Base-by-base conservation (phyloP, 2,888 invertebrate genomes). In the Hydroisotoma schaefferi region DNA sequence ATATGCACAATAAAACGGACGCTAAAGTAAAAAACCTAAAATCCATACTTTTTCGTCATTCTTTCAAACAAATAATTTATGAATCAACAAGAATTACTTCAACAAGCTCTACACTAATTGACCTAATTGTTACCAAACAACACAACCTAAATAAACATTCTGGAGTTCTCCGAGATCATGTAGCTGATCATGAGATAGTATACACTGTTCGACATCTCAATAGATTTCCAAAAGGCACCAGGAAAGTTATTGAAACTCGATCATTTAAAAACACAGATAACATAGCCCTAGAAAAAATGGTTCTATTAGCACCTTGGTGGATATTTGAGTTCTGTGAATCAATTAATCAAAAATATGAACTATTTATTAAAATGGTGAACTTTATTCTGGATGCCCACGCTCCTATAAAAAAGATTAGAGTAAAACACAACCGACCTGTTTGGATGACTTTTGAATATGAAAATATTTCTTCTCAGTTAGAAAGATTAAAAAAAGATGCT, bases 291-390 rank as follows among this genome's bases (percentile, higher is more conserved):
- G 26, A 37, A 20, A 26, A 43, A 22, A 40, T 40, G 44, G 20
- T 43, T 2, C 18, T 15, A 26, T 18, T n/a, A 2, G n/a, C 43
- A 1, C 54, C 54, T n/a, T 54, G 54, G 54, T 54, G 54, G 54
- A 54, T 54, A 10, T n/a, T 54, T 22, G 28, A 43, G 2, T 54
- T n/a, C 23, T 43, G 43, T n/a, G 2, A 54, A 26, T 18, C 27
- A 2, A 5, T 43, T 25, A 37, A 43, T 2, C 27, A 54, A 2
- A 54, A 54, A 43, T 54, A 54, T 20, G 12, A 27, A 1, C 8
- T 54, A 5, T 43, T 54, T 44, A 26, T 15, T 5, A 54, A 43
- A 27, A 43, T 37, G 5, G 8, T 54, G 2, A 43, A 5, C 2
- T 23, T 23, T n/a, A 18, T 44, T 8, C 25, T 54, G 15, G 25